Percentiles rank a stretch among this genome's conserved stretches.
These are phyloP conservation scores for Bombus huntii DNA, from an alignment of 1,140 invertebrate genomes.

Conservation along the genomic window DNA sequence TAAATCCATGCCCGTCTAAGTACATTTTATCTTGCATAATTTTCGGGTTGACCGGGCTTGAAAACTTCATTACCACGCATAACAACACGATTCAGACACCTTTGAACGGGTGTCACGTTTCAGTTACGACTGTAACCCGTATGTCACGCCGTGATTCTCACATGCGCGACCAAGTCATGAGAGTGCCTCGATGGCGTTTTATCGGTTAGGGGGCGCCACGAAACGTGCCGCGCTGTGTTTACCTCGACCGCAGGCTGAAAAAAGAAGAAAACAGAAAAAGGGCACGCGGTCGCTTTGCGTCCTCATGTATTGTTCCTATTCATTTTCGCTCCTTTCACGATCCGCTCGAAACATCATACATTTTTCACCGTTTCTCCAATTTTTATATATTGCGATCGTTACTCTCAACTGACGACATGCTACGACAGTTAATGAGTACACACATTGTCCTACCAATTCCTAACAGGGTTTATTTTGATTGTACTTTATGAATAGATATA, in stretches of 20 bases:
- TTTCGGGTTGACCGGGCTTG: conserved; percentile 61
- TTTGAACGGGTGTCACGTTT: conserved; percentile 48
- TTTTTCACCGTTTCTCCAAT: not conserved
- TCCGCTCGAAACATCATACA: not conserved
- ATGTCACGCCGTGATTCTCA: conserved; percentile 51
- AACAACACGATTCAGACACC: conserved; percentile 22
- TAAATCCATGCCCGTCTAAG: conserved; percentile 20
- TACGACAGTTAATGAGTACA: not conserved
- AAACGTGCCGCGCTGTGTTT: conserved; percentile 65
- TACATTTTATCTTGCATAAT: conserved; percentile 28
- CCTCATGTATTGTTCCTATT: conserved; percentile 19
- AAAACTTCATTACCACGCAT: not conserved
- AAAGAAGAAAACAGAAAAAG: conserved; percentile 52
- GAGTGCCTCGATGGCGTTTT: conserved; percentile 53
- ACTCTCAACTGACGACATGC: not conserved
- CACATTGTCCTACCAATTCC: not conserved
- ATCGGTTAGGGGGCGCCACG: conserved; percentile 68
- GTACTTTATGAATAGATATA: not conserved
- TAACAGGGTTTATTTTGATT: not conserved
- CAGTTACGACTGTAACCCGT: conserved; percentile 33
- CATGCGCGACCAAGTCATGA: conserved; percentile 27
- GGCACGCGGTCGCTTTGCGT: conserved; percentile 40
- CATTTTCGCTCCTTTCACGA: not conserved
- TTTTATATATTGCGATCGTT: not conserved
- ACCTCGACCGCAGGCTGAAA: conserved; percentile 59